Evolutionary conservation across 1,140 invertebrate genomes (phyloP).

Genomic region (Teleogryllus occipitalis): DNA sequence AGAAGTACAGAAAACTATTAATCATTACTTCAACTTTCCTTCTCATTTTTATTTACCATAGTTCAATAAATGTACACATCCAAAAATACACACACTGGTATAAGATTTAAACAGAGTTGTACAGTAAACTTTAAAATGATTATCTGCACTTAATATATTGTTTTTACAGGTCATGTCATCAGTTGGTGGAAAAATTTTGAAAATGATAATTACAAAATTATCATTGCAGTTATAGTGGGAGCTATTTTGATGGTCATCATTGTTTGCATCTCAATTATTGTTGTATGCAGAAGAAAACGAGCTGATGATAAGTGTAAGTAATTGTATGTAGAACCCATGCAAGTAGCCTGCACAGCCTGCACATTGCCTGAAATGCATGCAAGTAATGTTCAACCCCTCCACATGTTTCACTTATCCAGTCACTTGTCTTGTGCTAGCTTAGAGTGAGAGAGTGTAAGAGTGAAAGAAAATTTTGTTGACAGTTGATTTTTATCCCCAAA

Average conservation of each 20-base stretch:
- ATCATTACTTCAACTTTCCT: too few relatives aligned
- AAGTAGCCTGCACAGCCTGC: not conserved
- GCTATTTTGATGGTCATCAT: conserved; percentile 68
- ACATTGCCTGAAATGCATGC: not conserved
- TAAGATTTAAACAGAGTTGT: too few relatives aligned
- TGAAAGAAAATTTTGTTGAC: too few relatives aligned
- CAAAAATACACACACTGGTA: too few relatives aligned
- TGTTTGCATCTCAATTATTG: conserved; percentile 72
- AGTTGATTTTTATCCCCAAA: too few relatives aligned
- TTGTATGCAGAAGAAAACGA: conserved; percentile 68
- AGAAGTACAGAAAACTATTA: too few relatives aligned
- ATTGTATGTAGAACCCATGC: not conserved
- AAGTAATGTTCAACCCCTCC: not conserved
- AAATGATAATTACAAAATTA: conserved; percentile 64
- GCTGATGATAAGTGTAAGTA: conserved; percentile 81
- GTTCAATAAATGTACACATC: too few relatives aligned
- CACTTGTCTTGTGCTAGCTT: not conserved
- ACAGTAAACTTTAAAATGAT: not conserved
- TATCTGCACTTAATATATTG: not conserved
- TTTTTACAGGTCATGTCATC: conserved; percentile 34
- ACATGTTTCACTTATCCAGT: not conserved
- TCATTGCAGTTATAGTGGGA: conserved; percentile 63
- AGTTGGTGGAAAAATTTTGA: conserved; percentile 69
- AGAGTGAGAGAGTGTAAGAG: too few relatives aligned
- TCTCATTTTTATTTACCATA: too few relatives aligned